These are phyloP conservation scores for Leptonema lineaticorne DNA, from an alignment of 1,140 invertebrate species.

Conservation along the genomic window DNA sequence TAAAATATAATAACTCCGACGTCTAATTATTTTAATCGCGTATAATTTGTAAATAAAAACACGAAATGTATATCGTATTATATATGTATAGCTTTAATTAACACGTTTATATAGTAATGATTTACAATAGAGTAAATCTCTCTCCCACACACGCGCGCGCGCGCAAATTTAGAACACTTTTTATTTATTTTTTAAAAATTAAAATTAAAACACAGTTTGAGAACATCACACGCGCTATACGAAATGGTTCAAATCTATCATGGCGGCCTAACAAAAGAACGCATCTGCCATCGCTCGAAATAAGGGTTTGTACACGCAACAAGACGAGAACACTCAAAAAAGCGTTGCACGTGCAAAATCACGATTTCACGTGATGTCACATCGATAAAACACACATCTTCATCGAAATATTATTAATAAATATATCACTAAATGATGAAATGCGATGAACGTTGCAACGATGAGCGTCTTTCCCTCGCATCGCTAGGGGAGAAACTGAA, in stretches of 20 bases:
- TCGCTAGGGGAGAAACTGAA: constrained; percentile 22
- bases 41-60: no score
- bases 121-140: no score
- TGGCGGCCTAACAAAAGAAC: constrained; percentile 19
- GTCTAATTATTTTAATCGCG: no score
- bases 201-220: neutral
- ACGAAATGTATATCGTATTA: no score
- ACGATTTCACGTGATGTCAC: neutral
- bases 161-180: no score
- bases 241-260: constrained; percentile 20
- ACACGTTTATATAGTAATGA: no score
- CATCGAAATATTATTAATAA: neutral
- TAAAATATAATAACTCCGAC: no score
- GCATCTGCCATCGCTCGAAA: constrained; percentile 10
- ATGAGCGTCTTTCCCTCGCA: constrained; percentile 18
- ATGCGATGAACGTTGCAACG: neutral
- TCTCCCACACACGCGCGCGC: no score
- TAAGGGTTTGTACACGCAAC: neutral
- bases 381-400: neutral
- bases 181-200: no score
- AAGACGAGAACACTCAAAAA: neutral
- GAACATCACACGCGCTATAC: neutral
- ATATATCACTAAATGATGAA: neutral
- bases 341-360: neutral
- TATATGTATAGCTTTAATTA: no score